A percentile compares a stretch with the other conserved stretches of the same genome.
Evolutionary conservation across 2,797 vertebrate genomes (phyloP).

Genomic region (Caiman crocodilus): DNA sequence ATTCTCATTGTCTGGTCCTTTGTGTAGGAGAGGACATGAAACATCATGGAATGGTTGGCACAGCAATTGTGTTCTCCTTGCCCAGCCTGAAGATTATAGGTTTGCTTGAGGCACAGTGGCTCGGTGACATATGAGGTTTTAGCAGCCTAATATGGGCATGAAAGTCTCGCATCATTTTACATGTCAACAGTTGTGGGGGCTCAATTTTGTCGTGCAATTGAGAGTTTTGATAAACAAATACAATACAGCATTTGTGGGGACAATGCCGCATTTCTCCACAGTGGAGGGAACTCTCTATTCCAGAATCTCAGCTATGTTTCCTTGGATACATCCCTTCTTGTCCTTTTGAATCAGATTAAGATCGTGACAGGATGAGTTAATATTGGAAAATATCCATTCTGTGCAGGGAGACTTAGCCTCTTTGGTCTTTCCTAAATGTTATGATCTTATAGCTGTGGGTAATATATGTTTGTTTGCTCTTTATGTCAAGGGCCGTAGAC

Average conservation of each 20-base stretch:
- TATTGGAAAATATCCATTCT: neutral
- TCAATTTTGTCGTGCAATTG: too few species aligned
- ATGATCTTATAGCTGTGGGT: neutral
- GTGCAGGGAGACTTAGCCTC: neutral
- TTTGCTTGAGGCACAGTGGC: neutral
- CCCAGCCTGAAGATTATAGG: neutral
- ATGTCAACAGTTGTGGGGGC: too few species aligned
- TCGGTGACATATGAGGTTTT: neutral
- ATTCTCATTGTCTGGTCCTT: neutral
- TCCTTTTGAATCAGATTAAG: neutral
- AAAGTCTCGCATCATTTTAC: too few species aligned
- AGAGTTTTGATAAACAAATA: too few species aligned
- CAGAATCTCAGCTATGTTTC: neutral
- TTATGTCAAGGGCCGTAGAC: neutral
- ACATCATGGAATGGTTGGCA: neutral
- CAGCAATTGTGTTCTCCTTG: neutral
- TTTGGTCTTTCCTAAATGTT: fast-evolving
- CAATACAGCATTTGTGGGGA: too few species aligned
- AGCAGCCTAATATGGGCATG: neutral
- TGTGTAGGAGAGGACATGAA: neutral
- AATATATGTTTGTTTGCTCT: neutral
- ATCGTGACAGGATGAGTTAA: neutral
- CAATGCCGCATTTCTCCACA: neutral
- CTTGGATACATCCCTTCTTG: neutral
- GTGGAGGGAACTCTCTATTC: neutral